phyloP scores from a whole-genome alignment of 37 sponge, comb jelly and placozoan genomes.

The Axinella damicornis region DNA sequence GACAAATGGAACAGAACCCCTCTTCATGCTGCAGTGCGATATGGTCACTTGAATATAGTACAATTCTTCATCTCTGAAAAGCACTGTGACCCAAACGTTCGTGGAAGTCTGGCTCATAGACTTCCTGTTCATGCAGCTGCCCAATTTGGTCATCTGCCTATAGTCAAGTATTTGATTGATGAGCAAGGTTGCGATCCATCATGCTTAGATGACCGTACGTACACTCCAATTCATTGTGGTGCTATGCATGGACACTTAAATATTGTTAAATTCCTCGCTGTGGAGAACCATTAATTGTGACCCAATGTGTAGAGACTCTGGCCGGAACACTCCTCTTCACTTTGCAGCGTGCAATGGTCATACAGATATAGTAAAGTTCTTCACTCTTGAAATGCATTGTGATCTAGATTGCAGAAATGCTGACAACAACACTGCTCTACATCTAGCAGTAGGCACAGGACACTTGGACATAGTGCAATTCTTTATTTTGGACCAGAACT shows the following conservation, averaged over 20 bases:
- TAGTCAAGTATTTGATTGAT: slow-evolving; percentile 34
- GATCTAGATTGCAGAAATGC: slow-evolving; percentile 17
- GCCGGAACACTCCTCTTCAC: too few species aligned
- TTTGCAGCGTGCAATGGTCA: too few species aligned
- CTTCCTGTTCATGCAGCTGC: slow-evolving; percentile 21
- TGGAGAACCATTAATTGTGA: background rate
- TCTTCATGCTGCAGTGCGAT: too few species aligned
- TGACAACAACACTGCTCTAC: slow-evolving; percentile 23
- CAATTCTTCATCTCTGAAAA: too few species aligned
- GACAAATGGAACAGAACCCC: too few species aligned
- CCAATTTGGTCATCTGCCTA: slow-evolving; percentile 18
- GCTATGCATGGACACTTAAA: slow-evolving; percentile 47
- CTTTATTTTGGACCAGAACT: too few species aligned
- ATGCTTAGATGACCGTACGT: slow-evolving; percentile 22
- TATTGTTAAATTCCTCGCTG: slow-evolving; percentile 60
- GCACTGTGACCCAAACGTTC: too few species aligned
- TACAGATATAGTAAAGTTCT: too few species aligned
- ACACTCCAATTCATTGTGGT: slow-evolving; percentile 53
- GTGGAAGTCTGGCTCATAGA: slow-evolving; percentile 16
- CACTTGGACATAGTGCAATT: too few species aligned
- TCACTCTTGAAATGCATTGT: background rate
- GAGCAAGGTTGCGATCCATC: slow-evolving; percentile 25
- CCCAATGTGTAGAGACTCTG: too few species aligned
- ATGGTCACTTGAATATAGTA: too few species aligned
- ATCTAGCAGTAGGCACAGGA: background rate